A percentile compares a stretch with the other conserved stretches of the same genome.
Evolutionary conservation across 2,113 vertebrate genomes (phyloP).

Genomic region (Chaetura pelagica): DNA sequence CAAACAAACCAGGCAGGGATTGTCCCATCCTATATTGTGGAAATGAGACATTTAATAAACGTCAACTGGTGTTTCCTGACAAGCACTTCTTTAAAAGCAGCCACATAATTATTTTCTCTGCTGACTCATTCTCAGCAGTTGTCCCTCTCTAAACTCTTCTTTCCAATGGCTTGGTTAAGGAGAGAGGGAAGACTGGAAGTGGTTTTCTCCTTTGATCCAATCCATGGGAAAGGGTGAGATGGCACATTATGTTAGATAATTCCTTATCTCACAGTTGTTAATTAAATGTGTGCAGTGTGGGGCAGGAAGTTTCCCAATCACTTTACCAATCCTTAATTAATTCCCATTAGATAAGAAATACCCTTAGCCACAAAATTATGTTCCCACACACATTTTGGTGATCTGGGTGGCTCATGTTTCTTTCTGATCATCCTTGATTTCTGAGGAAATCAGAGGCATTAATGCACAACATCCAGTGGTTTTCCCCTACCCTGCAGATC

Average conservation of each 20-base stretch:
- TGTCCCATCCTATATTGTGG: neutral
- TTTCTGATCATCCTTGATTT: neutral
- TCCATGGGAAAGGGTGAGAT: neutral
- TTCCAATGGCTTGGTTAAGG: neutral
- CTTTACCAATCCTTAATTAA: neutral
- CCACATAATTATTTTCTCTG: neutral
- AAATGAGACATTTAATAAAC: neutral
- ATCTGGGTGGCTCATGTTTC: neutral
- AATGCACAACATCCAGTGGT: neutral
- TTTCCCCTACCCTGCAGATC: neutral
- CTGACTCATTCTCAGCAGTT: neutral
- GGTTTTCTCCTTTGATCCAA: neutral
- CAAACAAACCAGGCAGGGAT: neutral
- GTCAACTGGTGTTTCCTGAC: neutral
- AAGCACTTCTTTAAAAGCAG: neutral
- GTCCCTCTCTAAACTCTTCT: neutral
- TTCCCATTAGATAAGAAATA: neutral
- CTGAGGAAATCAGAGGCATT: neutral
- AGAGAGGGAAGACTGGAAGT: neutral
- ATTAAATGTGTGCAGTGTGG: accelerated
- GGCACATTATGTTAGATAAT: neutral
- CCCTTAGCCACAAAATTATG: neutral
- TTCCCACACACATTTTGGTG: neutral
- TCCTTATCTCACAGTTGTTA: neutral
- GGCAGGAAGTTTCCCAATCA: neutral